A percentile compares a stretch with the other conserved stretches of the same genome.
phyloP scores from a whole-genome alignment of 2,113 vertebrate genomes.

The Poeciliopsis retropinna region DNA sequence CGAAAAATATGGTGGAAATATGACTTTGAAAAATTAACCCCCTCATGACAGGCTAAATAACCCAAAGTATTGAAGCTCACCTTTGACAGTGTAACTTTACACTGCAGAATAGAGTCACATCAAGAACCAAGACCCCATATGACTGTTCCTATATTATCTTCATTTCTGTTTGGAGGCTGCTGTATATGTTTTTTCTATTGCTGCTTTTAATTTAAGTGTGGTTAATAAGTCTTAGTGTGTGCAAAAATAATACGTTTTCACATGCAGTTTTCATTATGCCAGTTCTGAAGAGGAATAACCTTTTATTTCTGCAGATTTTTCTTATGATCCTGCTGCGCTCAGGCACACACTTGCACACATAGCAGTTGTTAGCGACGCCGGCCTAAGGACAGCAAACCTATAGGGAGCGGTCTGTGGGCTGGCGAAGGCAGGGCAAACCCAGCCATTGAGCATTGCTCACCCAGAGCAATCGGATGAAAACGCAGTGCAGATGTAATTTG shows the following conservation, averaged over 20 bases:
- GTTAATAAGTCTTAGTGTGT: not conserved
- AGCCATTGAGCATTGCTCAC: constrained; percentile 92
- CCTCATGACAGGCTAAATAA: too few relatives aligned
- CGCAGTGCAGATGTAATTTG: constrained; percentile 99
- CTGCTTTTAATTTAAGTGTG: not conserved
- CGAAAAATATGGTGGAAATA: too few relatives aligned
- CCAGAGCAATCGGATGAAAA: constrained; percentile 97
- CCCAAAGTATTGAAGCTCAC: too few relatives aligned
- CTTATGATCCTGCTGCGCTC: constrained; percentile 35
- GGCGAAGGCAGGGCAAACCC: constrained; percentile 50
- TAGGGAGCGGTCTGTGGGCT: constrained; percentile 73
- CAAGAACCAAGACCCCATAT: too few relatives aligned
- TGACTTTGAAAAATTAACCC: too few relatives aligned
- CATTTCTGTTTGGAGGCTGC: too few relatives aligned
- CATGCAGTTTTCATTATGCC: not conserved
- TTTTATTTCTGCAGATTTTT: constrained; percentile 5
- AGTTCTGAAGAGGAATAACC: constrained; percentile 15
- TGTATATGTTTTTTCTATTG: too few relatives aligned
- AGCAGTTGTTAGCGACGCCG: constrained; percentile 82
- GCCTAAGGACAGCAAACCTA: constrained; percentile 83
- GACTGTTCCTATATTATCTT: too few relatives aligned
- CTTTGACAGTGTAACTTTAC: too few relatives aligned
- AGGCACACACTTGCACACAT: constrained; percentile 21
- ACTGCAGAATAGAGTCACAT: too few relatives aligned
- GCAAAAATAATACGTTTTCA: not conserved